A percentile compares a stretch with the other conserved stretches of the same genome.
Conservation (phyloP, 2,113 vertebrate species). For the Talpa occidentalis region DNA sequence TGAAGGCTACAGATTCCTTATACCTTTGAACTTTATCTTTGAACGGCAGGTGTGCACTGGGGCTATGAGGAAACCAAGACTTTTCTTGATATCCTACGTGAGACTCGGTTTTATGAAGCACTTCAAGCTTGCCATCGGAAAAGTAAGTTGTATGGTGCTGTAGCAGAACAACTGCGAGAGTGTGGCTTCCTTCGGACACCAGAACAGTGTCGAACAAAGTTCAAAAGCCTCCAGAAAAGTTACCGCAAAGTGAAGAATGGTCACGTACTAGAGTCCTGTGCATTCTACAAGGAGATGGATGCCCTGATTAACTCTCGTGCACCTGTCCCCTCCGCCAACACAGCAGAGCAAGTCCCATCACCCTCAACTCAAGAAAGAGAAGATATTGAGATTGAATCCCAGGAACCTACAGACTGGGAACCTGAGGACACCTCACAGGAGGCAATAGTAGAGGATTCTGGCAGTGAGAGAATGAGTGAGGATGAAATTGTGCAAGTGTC, state of each 20-base stretch:
- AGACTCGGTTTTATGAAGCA: constrained; percentile 80
- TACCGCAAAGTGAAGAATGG: constrained; percentile 80
- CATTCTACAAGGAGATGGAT: constrained; percentile 81
- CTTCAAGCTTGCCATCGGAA: constrained; percentile 80
- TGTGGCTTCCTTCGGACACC: constrained; percentile 79
- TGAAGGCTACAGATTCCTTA: background rate
- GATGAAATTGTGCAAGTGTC: constrained; percentile 58
- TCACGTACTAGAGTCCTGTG: constrained; percentile 71
- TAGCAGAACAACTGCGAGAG: constrained; percentile 75
- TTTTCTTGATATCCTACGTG: constrained; percentile 79
- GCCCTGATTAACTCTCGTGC: constrained; percentile 70
- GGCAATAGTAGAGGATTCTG: constrained; percentile 58
- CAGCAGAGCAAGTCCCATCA: constrained; percentile 1
- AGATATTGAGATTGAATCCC: constrained; percentile 42
- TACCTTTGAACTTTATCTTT: constrained; percentile 39
- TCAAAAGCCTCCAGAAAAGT: constrained; percentile 82
- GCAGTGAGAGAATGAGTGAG: constrained; percentile 69
- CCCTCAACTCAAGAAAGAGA: constrained; percentile 45
- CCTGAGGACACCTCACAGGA: constrained; percentile 53
- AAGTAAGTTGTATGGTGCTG: constrained; percentile 76
- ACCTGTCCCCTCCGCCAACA: background rate
- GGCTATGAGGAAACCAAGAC: constrained; percentile 82
- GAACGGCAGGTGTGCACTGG: constrained; percentile 79
- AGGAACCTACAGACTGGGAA: constrained; percentile 67
- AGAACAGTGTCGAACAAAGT: constrained; percentile 80